These are phyloP conservation scores for Heliopora coerulea DNA, from an alignment of 92 coral and sea anemone species.

Conservation along the genomic window DNA sequence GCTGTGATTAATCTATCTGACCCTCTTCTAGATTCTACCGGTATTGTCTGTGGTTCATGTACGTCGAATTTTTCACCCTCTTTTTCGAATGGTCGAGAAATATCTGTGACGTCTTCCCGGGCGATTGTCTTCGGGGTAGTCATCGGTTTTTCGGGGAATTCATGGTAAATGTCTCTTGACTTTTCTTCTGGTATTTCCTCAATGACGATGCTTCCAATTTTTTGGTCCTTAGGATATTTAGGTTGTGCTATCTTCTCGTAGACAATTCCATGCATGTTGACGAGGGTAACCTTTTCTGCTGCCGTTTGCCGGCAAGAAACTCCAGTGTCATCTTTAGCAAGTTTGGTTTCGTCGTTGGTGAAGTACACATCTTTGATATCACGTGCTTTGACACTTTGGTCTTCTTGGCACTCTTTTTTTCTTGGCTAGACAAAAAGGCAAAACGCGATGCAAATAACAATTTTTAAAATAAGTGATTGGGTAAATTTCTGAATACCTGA, in stretches of 20 bases:
- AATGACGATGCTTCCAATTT: slow-evolving; percentile 30
- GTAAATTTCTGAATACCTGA: too few relatives aligned
- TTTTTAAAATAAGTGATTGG: too few relatives aligned
- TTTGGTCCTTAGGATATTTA: slow-evolving; percentile 11
- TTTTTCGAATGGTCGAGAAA: neutral
- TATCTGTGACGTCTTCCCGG: neutral
- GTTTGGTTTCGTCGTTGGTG: slow-evolving; percentile 13
- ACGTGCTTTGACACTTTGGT: neutral
- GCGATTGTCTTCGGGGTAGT: neutral
- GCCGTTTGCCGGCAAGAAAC: neutral
- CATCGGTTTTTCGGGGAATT: neutral
- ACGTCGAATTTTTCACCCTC: neutral
- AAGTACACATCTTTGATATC: neutral
- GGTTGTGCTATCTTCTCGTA: neutral
- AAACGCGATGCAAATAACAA: too few relatives aligned
- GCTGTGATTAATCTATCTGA: neutral
- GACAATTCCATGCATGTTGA: slow-evolving; percentile 1
- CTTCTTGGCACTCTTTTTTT: neutral
- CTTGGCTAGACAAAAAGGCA: slow-evolving; percentile 1
- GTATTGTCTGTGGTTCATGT: neutral
- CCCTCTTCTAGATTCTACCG: slow-evolving; percentile 1
- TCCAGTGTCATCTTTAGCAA: slow-evolving; percentile 6
- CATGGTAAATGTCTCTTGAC: neutral
- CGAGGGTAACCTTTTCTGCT: slow-evolving; percentile 26
- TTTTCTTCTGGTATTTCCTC: slow-evolving; percentile 30